These are phyloP conservation scores for Monomorium pharaonis DNA, from an alignment of 1,140 invertebrate species.

Conservation along the genomic window DNA sequence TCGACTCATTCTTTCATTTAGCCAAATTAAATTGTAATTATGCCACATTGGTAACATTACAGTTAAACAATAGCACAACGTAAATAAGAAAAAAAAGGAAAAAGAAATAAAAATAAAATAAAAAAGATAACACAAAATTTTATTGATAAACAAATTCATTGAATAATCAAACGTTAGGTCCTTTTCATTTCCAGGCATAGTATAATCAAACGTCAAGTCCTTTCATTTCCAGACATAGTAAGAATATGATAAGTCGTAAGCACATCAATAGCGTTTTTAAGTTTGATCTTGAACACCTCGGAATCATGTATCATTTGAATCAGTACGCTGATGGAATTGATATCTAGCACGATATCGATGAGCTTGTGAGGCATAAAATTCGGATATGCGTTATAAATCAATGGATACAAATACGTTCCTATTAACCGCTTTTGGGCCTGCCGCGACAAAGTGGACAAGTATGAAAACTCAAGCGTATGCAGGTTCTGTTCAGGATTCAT, in stretches of 20 bases:
- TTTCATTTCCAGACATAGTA: too few relatives aligned
- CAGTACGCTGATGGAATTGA: not conserved
- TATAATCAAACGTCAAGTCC: too few relatives aligned
- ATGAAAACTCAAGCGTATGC: not conserved
- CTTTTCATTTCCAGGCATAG: too few relatives aligned
- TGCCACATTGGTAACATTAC: not conserved
- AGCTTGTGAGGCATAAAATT: constrained; percentile 10
- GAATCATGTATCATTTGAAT: not conserved
- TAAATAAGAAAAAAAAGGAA: not conserved
- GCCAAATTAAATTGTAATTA: not conserved
- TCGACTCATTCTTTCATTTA: not conserved
- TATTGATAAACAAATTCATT: not conserved
- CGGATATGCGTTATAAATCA: not conserved
- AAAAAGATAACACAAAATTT: not conserved
- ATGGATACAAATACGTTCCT: not conserved
- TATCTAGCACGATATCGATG: not conserved
- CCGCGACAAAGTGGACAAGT: not conserved
- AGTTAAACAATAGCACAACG: not conserved
- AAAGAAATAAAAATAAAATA: not conserved
- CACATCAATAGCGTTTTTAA: not conserved
- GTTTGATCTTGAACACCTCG: not conserved
- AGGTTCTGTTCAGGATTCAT: not conserved
- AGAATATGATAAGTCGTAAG: not conserved
- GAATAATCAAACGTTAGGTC: not conserved
- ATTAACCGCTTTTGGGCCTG: not conserved